These are phyloP conservation scores for Echinops telfairi DNA, from an alignment of 2,113 vertebrate genomes.

Conservation along the genomic window DNA sequence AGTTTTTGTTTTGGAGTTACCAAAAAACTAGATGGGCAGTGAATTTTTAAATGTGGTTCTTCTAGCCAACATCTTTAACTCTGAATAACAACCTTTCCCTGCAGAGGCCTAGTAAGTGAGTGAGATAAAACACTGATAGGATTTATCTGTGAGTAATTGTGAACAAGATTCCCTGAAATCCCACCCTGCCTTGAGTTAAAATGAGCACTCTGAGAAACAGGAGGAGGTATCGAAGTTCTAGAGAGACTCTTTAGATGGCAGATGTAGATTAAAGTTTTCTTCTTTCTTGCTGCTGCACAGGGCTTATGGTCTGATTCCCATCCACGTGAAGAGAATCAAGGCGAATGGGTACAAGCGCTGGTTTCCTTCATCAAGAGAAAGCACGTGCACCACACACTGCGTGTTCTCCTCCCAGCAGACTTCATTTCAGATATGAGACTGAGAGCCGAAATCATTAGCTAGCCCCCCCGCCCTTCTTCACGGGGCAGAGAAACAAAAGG, in stretches of 20 bases:
- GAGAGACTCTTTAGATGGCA: accelerated
- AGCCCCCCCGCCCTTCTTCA: neutral
- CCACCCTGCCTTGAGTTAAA: too few relatives aligned
- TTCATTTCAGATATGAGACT: neutral
- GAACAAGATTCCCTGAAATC: too few relatives aligned
- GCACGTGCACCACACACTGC: neutral
- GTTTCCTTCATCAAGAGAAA: neutral
- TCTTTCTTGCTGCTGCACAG: neutral
- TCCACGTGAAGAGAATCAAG: neutral
- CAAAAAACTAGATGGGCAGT: too few relatives aligned
- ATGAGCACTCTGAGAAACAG: too few relatives aligned
- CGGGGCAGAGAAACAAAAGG: neutral
- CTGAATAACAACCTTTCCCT: too few relatives aligned
- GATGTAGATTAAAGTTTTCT: neutral
- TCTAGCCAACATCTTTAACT: too few relatives aligned
- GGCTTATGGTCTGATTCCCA: neutral
- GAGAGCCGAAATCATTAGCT: neutral
- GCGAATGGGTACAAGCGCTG: too few relatives aligned
- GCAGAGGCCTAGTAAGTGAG: too few relatives aligned
- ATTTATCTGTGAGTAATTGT: too few relatives aligned
- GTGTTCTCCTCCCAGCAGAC: neutral
- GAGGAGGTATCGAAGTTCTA: neutral
- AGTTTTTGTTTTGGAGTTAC: too few relatives aligned
- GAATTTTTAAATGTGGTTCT: too few relatives aligned
- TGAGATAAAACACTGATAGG: too few relatives aligned